Percentiles rank a stretch among this genome's conserved stretches.
Evolutionary conservation across 2,113 vertebrate genomes (phyloP).

Genomic region (Thalassoma bifasciatum): DNA sequence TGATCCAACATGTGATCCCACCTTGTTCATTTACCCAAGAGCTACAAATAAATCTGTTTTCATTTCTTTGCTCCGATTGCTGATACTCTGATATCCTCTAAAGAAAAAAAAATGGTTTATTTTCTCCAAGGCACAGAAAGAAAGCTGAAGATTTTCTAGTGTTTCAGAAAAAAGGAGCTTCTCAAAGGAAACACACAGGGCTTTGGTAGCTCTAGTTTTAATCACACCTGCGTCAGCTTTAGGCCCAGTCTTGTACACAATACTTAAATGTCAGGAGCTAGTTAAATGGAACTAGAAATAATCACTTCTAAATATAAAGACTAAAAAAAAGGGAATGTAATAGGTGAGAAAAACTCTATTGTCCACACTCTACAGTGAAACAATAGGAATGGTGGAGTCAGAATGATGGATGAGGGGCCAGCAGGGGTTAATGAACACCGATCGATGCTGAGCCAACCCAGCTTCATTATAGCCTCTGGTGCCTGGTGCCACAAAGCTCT

Average conservation of each 20-base stretch:
- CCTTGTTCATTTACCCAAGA: too few species aligned
- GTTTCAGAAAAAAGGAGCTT: not conserved
- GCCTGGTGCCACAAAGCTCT: conserved; percentile 51
- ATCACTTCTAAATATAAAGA: not conserved
- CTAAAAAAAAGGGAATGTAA: not conserved
- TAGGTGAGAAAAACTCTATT: not conserved
- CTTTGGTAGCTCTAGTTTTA: conserved; percentile 5
- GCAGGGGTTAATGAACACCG: conserved; percentile 74
- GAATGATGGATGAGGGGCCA: conserved; percentile 74
- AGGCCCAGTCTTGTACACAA: too few species aligned
- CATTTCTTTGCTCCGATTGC: too few species aligned
- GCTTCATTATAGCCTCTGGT: conserved; percentile 51
- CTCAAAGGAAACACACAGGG: conserved; percentile 10
- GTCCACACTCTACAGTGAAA: conserved; percentile 34
- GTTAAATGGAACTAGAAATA: too few species aligned
- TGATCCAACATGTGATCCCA: too few species aligned
- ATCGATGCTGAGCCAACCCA: conserved; percentile 56
- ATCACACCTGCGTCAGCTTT: not conserved
- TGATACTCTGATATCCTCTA: too few species aligned
- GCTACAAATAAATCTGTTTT: too few species aligned
- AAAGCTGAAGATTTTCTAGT: too few species aligned
- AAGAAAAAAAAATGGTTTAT: too few species aligned
- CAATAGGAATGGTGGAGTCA: conserved; percentile 55
- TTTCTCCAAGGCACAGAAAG: too few species aligned
- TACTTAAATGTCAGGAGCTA: too few species aligned